Base-by-base conservation (phyloP, 2,888 invertebrate genomes). In the Ommatoiulus sabulosus region DNA sequence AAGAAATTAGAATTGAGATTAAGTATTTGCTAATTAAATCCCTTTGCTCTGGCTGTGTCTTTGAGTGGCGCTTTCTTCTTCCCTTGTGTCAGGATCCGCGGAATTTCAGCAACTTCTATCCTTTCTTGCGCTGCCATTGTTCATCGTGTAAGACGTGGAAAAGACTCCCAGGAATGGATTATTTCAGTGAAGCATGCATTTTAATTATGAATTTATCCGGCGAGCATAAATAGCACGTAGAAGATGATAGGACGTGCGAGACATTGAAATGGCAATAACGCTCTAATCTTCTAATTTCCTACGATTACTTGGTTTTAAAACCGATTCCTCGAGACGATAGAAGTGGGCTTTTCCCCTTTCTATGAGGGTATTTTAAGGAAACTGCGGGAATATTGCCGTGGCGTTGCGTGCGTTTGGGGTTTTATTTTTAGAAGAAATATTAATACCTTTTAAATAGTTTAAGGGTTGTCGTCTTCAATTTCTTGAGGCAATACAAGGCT, bases 1-100 rank as follows among this genome's bases (percentile, higher is more conserved):
- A 63, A 20, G n/a, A 63, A 63, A 63, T 63, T 63, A 63, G 63
- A 63, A 63, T 63, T 63, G 63, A 63, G 63, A 20, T 63, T 63
- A 63, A n/a, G 63, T 15, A 4, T n/a, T 63, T 63, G 63, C 63
- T 63, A 63, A 63, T 63, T 63, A 63, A 63, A 63, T 63, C 63
- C 63, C 63, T 63, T 20, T 63, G 20, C n/a, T 20, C n/a, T 63
- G 7, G 20, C 20, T 20, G 63, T 63, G n/a, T n/a, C 63, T 63
- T 6, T 57, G 57, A 57, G 57, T 57, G 17, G 63, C 63, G n/a
- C 63, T 20, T 63, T 20, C 63, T 63, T 63, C 1, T 63, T 20
- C 20, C 15, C 63, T 20, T 20, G n/a, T 63, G 63, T 63, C 6
- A 20, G 20, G 15, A 20, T 63, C 20, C 4, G 1, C 20, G 20